Conservation (phyloP, 1,140 invertebrate genomes). For the Tetramorium alpestre region DNA sequence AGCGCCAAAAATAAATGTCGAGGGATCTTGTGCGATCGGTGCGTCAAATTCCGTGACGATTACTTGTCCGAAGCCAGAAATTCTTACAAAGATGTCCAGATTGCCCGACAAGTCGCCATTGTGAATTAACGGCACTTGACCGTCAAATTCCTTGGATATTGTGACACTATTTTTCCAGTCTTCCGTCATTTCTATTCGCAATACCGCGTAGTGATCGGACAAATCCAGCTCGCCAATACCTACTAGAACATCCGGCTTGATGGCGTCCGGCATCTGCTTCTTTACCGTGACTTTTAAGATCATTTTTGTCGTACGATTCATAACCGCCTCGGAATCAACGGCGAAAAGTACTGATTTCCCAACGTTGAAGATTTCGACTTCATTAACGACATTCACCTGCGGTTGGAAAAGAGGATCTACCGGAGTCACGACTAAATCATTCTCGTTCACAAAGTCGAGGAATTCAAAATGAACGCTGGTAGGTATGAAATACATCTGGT, state of each 20-base stretch:
- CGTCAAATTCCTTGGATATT: constrained; percentile 76
- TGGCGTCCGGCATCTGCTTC: constrained; percentile 76
- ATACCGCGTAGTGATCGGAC: constrained; percentile 75
- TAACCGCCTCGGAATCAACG: constrained; percentile 60
- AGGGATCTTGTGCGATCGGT: background rate
- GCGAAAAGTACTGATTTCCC: constrained; percentile 81
- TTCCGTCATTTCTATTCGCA: constrained; percentile 78
- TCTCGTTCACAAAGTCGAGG: constrained; percentile 72
- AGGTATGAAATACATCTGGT: constrained; percentile 81
- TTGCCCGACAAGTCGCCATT: constrained; percentile 62
- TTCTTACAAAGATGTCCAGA: constrained; percentile 72
- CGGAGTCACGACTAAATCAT: constrained; percentile 76
- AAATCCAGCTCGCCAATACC: constrained; percentile 78
- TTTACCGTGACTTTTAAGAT: constrained; percentile 71
- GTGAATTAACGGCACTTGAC: constrained; percentile 72
- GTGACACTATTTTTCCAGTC: constrained; percentile 70
- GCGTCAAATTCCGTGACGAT: constrained; percentile 80
- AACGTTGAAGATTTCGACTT: constrained; percentile 77
- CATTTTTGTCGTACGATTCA: constrained; percentile 69
- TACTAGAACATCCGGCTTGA: constrained; percentile 76
- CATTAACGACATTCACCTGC: constrained; percentile 62
- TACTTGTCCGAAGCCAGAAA: constrained; percentile 78
- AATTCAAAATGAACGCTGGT: constrained; percentile 79
- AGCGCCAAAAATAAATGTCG: constrained; percentile 75
- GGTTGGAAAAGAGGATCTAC: constrained; percentile 78